Percentiles rank a stretch among this genome's conserved stretches.
Evolutionary conservation across 2,888 invertebrate species (phyloP).

Genomic region (Mythimna vitellina): DNA sequence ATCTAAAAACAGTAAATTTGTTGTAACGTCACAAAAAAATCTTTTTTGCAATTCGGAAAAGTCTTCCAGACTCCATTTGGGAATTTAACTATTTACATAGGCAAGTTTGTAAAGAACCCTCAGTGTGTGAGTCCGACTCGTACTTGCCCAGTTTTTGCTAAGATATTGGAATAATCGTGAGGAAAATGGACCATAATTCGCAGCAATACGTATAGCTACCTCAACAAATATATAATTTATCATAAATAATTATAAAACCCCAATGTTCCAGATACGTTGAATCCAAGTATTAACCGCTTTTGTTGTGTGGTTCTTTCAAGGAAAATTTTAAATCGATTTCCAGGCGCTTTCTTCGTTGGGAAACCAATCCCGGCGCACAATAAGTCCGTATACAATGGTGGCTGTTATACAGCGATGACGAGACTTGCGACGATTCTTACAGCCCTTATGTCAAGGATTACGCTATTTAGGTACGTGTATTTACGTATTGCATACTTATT

Average conservation of each 20-base stretch:
- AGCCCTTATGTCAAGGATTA: constrained; percentile 82
- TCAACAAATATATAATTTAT: constrained; percentile 27
- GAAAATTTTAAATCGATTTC: constrained; percentile 89
- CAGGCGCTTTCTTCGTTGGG: constrained; percentile 82
- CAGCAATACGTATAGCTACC: not conserved
- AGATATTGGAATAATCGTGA: too few species aligned
- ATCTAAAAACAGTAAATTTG: too few species aligned
- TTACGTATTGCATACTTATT: constrained; percentile 70
- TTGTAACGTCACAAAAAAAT: too few species aligned
- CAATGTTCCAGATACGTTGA: constrained; percentile 76
- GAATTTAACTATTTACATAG: too few species aligned
- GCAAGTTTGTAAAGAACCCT: too few species aligned
- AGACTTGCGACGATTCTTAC: constrained; percentile 80
- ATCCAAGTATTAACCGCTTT: constrained; percentile 83
- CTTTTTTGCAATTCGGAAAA: too few species aligned
- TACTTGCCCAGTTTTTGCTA: too few species aligned
- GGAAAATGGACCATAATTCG: constrained; percentile 6
- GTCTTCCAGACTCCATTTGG: too few species aligned
- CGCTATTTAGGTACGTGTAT: constrained; percentile 81
- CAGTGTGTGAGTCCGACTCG: too few species aligned
- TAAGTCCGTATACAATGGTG: constrained; percentile 84
- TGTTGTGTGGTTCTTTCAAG: constrained; percentile 85
- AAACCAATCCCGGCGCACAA: constrained; percentile 88
- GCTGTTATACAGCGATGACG: constrained; percentile 81
- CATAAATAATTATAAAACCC: constrained; percentile 70